Percentiles rank a stretch among this genome's conserved stretches.
phyloP scores from a whole-genome alignment of 2,888 invertebrate species.

The Drosophila lacicola region DNA sequence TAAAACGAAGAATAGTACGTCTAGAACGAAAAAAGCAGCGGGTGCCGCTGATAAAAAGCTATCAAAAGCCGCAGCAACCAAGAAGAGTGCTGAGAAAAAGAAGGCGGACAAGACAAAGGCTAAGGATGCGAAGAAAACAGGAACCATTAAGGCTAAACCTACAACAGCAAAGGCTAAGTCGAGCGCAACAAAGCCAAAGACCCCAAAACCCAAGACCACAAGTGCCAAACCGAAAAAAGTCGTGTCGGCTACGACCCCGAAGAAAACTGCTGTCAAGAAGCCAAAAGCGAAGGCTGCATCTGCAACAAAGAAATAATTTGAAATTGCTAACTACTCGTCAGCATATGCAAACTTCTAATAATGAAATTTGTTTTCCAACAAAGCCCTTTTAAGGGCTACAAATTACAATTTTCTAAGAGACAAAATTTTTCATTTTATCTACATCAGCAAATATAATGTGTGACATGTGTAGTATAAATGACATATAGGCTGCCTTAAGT shows the following conservation, averaged over 20 bases:
- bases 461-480: too few species aligned
- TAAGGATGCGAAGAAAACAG: conserved; percentile 50
- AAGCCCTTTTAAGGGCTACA: too few species aligned
- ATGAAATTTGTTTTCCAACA: too few species aligned
- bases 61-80: conserved; percentile 34
- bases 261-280: conserved; percentile 43
- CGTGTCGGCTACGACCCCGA: conserved; percentile 28
- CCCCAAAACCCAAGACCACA: conserved; percentile 36
- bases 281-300: conserved; percentile 45
- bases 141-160: conserved; percentile 47
- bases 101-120: conserved; percentile 44
- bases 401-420: too few species aligned
- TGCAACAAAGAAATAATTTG: conserved; percentile 30
- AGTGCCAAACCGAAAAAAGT: conserved; percentile 43
- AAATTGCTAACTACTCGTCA: too few species aligned
- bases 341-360: too few species aligned
- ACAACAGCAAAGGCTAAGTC: conserved; percentile 34
- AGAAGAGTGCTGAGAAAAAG: conserved; percentile 50
- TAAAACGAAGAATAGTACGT: conserved; percentile 20
- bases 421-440: too few species aligned
- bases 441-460: too few species aligned
- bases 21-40: conserved; percentile 28
- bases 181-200: conserved; percentile 35
- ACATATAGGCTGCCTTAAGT: too few species aligned
- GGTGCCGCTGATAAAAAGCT: conserved; percentile 38